A percentile compares a stretch with the other conserved stretches of the same genome.
These are phyloP conservation scores for Mohoua ochrocephala DNA, from an alignment of 2,113 vertebrate species.

Conservation along the genomic window DNA sequence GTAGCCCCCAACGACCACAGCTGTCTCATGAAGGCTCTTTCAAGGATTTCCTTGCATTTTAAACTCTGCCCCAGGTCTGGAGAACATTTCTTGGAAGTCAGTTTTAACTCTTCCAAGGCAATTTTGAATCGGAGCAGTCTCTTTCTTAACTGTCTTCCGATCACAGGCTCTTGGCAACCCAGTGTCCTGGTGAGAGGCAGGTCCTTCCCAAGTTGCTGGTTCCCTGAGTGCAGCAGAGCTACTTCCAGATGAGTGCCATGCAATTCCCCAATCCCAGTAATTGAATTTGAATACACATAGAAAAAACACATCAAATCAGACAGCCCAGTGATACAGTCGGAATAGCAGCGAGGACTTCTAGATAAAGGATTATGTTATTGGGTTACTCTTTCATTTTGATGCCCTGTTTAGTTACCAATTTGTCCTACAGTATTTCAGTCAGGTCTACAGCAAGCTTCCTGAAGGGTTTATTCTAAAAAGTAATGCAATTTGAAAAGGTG, in stretches of 20 bases:
- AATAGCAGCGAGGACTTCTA: background rate
- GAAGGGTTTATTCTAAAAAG: conserved; percentile 15
- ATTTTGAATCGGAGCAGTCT: background rate
- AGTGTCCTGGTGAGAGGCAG: background rate
- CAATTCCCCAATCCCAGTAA: background rate
- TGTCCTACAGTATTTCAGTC: background rate
- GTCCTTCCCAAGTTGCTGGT: background rate
- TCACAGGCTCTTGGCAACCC: background rate
- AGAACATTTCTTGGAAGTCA: background rate
- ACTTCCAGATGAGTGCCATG: background rate
- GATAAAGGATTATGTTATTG: background rate
- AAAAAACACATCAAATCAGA: background rate
- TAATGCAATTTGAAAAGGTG: conserved; percentile 17
- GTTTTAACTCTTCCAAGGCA: background rate
- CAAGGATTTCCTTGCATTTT: background rate
- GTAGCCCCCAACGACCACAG: background rate
- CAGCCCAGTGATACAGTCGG: background rate
- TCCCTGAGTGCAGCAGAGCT: background rate
- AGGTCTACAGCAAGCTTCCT: background rate
- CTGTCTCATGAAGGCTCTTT: background rate
- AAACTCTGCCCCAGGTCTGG: background rate
- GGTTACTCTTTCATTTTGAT: conserved; percentile 5
- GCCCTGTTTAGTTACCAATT: background rate
- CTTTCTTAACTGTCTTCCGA: background rate
- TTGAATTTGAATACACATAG: background rate